Base-by-base conservation (phyloP, 2,113 vertebrate genomes). In the Perccottus glenii region DNA sequence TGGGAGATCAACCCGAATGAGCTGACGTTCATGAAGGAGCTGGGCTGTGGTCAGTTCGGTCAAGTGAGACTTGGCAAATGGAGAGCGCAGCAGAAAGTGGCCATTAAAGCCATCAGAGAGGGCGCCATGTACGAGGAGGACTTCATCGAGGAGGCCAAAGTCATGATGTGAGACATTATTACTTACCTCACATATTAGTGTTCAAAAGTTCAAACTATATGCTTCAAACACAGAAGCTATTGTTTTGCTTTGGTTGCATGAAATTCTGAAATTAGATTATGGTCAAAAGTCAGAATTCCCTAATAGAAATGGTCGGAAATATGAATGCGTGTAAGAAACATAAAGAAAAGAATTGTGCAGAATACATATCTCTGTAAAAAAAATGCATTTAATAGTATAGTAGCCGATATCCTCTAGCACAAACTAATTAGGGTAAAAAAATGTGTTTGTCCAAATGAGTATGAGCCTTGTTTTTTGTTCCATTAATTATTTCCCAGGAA, bases 1-100 rank as follows among this genome's bases (percentile, higher is more conserved):
- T 97, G 95, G 96, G 96, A 98, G 84, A 97, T 99, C 49, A 93
- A 96, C 46, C 96, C 95, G 3, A 92, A 93, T 0, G 96, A 99
- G 68, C 85, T 99, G 87, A 98, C 96, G 0, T 95, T 98, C 70
- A 96, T 98, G 96, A 92, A 96, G 83, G 98, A 98, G 75, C 60
- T 99, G 75, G 96, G 97, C 47, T 93, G 95, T 0, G 97, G 98
- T 0, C 94, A 98, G 79, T 96, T 96, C 0, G 96, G 96, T 0
- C 90, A 97, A 11, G 98, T 99, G 56, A 90, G 93, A 9, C 94
- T 98, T 0, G 98, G 97, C 19, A 97, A 96, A 71, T 99, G 96
- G 96, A 90, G 96, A 45, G 93, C 93, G 0, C 92, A 96, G 82
- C 95, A 95, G 67, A 96, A 94, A 80, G 97, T 99, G 19, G 98